phyloP scores from a whole-genome alignment of 2,113 vertebrate genomes.

The Madoqua kirkii region DNA sequence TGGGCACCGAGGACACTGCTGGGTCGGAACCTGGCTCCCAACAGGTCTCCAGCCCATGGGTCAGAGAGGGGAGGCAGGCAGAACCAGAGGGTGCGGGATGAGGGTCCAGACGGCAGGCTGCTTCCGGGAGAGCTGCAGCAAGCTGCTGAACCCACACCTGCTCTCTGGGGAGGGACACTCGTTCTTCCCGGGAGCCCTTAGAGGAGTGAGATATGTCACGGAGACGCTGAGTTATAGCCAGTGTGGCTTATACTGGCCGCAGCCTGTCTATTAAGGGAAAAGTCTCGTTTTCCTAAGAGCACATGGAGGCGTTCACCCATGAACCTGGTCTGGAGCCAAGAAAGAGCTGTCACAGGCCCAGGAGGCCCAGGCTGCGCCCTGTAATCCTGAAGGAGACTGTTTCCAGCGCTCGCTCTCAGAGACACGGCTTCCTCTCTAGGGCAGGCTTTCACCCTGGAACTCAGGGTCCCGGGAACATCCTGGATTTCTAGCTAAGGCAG shows the following conservation, averaged over 20 bases:
- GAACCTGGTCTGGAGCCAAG: background rate
- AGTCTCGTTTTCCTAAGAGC: background rate
- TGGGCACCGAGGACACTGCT: rapidly evolving
- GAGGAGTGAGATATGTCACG: background rate
- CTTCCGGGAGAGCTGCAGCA: background rate
- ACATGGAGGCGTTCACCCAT: background rate
- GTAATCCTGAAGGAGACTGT: background rate
- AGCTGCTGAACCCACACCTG: background rate
- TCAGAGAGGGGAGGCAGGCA: background rate
- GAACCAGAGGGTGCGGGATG: rapidly evolving
- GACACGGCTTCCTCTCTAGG: background rate
- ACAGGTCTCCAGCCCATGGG: rapidly evolving
- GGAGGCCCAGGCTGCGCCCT: background rate
- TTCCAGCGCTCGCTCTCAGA: background rate
- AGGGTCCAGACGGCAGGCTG: background rate
- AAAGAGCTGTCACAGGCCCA: background rate
- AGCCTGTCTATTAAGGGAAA: background rate
- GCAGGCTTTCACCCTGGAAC: background rate
- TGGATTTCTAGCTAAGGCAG: background rate
- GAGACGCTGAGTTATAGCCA: background rate
- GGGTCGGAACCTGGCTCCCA: background rate
- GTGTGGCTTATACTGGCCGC: rapidly evolving
- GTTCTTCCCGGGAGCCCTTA: background rate
- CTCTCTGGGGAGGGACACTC: too few relatives aligned
- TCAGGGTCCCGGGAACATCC: background rate